Conservation (phyloP, 2,888 invertebrate genomes). For the Machimus rusticus region DNA sequence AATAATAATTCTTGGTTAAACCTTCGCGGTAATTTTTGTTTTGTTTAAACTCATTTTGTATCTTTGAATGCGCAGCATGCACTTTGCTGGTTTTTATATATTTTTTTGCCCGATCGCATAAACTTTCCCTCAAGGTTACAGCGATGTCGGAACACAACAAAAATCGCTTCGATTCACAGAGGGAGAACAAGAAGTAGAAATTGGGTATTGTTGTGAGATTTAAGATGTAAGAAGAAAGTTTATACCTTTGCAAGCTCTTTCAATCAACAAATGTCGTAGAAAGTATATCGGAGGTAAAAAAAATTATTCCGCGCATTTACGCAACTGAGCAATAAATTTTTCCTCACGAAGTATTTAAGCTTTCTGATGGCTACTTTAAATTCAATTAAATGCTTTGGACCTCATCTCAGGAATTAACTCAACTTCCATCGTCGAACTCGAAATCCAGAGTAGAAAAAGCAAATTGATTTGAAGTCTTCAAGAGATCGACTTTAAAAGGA, state of each 20-base stretch:
- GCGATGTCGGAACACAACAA: background rate
- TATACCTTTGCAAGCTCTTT: background rate
- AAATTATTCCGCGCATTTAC: background rate
- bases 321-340: background rate
- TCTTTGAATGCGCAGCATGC: background rate
- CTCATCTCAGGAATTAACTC: background rate
- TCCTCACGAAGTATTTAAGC: background rate
- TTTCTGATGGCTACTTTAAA: background rate
- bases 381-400: background rate
- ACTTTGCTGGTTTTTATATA: background rate
- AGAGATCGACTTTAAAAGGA: background rate
- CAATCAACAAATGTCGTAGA: background rate
- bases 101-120: background rate
- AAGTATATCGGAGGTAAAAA: background rate
- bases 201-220: background rate
- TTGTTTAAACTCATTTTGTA: background rate
- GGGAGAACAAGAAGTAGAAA: background rate
- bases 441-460: background rate
- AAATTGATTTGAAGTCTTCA: background rate
- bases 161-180: background rate
- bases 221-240: background rate
- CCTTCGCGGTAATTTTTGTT: background rate
- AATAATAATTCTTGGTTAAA: background rate
- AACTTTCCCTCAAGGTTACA: conserved; percentile 16
- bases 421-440: background rate